Base-by-base conservation (phyloP, 2,797 vertebrate species). In the Nasua narica region DNA sequence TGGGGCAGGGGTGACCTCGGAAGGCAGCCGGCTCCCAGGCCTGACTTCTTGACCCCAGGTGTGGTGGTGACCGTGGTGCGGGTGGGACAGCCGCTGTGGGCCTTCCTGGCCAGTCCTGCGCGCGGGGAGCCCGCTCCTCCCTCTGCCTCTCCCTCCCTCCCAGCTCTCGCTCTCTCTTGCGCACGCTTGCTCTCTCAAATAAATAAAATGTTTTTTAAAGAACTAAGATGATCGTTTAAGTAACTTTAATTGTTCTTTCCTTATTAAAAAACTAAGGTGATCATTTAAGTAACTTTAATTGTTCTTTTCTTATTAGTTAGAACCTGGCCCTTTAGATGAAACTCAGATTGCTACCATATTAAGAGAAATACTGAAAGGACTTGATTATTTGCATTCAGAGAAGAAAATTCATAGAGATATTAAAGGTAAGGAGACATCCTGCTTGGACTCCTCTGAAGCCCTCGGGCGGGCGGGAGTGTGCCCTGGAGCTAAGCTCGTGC, bases 391-490 rank as follows among this genome's bases (percentile, higher is more conserved):
- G 89, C 99, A 99, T 99, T 99, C 99, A 2, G 99, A 99, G 98
- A 99, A 99, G 99, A 99, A 99, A 99, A 99, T 99, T 98, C 99
- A 99, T 97, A 98, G 99, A 98, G 99, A 99, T 98, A 99, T 99
- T 98, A 99, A 99, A 99, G 99, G 99, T 99, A 98, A 98, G 97
- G 83, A 14, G 43, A 9, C 3, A 0, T 65, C 23, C 25, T 5
- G 48, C 70, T 70, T 60, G 83, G 54, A 27, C 4, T 14, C 77
- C 90, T 82, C 14, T 37, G 13, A 65, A 35, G 81, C 29, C 32
- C n/a, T 4, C 40, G 43, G 84, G 48, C 0, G 50, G 88, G 11
- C 77, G 8, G 27, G 25, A 18, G 40, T 12, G 8, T 79, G 7
- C 7, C 32, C 27, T 35, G 10, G 79, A 40, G 15, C 23, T 65